Evolutionary conservation across 2,113 vertebrate genomes (phyloP).

Genomic region (Melanocharis versteri): DNA sequence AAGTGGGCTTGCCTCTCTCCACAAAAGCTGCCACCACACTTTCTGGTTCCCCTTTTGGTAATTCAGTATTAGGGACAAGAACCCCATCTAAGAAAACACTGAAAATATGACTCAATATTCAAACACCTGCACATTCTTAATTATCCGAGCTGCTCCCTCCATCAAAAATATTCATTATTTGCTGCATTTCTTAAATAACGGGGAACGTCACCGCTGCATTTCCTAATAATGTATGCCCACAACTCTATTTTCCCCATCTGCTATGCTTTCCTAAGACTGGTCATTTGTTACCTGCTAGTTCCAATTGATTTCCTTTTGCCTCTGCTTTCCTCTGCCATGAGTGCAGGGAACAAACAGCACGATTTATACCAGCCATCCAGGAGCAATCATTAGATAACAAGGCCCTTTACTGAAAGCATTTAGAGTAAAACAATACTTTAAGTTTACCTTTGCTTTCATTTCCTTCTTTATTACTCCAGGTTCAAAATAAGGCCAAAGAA

Average conservation of each 20-base stretch:
- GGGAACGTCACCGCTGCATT: slow-evolving; percentile 27
- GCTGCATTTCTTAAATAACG: slow-evolving; percentile 25
- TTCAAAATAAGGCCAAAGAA: slow-evolving; percentile 76
- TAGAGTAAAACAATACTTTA: slow-evolving; percentile 80
- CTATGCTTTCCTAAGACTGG: slow-evolving; percentile 73
- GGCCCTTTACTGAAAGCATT: slow-evolving; percentile 78
- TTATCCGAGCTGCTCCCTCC: background rate
- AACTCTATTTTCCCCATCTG: slow-evolving; percentile 69
- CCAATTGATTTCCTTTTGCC: slow-evolving; percentile 82
- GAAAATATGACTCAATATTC: background rate
- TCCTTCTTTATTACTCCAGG: slow-evolving; percentile 74
- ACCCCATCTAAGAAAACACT: background rate
- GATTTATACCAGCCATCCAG: slow-evolving; percentile 79
- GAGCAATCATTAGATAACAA: slow-evolving; percentile 84
- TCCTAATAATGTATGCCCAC: slow-evolving; percentile 63
- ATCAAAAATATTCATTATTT: slow-evolving; percentile 27
- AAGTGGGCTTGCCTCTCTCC: background rate
- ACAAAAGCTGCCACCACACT: background rate
- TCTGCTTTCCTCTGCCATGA: slow-evolving; percentile 67
- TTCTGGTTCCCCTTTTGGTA: background rate
- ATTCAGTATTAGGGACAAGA: background rate
- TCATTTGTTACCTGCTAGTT: slow-evolving; percentile 83
- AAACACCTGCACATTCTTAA: background rate
- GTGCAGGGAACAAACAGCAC: slow-evolving; percentile 68
- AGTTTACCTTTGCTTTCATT: slow-evolving; percentile 77